phyloP scores from a whole-genome alignment of 2,888 invertebrate genomes.

The Orchesella flavescens region DNA sequence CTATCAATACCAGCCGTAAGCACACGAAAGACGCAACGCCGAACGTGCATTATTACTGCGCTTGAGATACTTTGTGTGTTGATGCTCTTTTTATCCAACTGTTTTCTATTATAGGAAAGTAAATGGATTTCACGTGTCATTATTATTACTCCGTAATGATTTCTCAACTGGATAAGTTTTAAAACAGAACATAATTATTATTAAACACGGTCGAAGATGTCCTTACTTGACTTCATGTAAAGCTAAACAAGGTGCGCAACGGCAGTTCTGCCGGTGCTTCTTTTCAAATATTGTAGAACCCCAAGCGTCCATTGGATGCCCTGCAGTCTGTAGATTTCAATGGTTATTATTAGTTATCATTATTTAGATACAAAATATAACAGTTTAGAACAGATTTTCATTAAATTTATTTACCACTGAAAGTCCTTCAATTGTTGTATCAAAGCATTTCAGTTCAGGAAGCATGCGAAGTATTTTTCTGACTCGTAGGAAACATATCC shows the following conservation, averaged over 20 bases:
- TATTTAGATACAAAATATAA: too few species aligned
- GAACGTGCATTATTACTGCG: slow-evolving; percentile 50
- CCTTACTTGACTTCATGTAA: slow-evolving; percentile 52
- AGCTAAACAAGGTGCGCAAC: slow-evolving; percentile 48
- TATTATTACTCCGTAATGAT: neutral
- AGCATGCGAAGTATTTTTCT: slow-evolving; percentile 55
- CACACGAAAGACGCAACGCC: slow-evolving; percentile 51
- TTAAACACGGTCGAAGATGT: neutral
- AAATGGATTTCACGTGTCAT: too few species aligned
- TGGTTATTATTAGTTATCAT: neutral
- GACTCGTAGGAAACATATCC: slow-evolving; percentile 51
- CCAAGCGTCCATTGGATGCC: slow-evolving; percentile 48
- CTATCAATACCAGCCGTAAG: slow-evolving; percentile 51
- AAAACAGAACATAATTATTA: neutral
- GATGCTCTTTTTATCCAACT: slow-evolving; percentile 53
- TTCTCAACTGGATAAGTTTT: neutral
- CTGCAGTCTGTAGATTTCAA: slow-evolving; percentile 25
- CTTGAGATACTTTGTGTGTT: slow-evolving; percentile 41
- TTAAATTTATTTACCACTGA: slow-evolving; percentile 43
- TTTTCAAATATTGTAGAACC: slow-evolving; percentile 47
- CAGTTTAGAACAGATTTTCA: too few species aligned
- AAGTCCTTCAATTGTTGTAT: slow-evolving; percentile 38
- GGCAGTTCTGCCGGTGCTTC: slow-evolving; percentile 45
- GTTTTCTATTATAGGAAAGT: slow-evolving; percentile 27
- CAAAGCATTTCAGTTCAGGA: slow-evolving; percentile 30